phyloP scores from a whole-genome alignment of 1,140 invertebrate genomes.

The Heliconius hermathena region DNA sequence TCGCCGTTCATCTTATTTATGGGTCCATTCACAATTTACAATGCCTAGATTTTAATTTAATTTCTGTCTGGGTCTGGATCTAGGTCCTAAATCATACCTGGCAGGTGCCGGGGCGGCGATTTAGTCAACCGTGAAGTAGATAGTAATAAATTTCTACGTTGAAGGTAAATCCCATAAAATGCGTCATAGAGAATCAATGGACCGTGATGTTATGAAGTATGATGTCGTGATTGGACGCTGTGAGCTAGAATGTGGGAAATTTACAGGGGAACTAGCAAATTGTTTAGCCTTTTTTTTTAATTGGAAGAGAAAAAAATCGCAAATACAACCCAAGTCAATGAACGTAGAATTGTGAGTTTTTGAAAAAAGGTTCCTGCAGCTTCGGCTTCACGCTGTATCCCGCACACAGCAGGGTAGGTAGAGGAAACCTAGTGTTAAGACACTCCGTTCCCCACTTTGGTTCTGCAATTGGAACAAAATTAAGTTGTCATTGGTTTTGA shows the following conservation, averaged over 20 bases:
- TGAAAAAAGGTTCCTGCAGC: too few species aligned
- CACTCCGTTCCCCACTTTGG: too few species aligned
- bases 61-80: slow-evolving; percentile 50
- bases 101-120: slow-evolving; percentile 51
- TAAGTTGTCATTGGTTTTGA: too few species aligned
- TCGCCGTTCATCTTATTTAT: slow-evolving; percentile 28
- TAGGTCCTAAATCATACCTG: slow-evolving; percentile 68
- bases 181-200: slow-evolving; percentile 52
- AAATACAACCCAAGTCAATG: too few species aligned
- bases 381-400: too few species aligned
- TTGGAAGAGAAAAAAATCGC: background rate
- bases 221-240: slow-evolving; percentile 36
- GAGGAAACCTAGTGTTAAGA: too few species aligned
- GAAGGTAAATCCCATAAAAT: slow-evolving; percentile 46
- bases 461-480: too few species aligned
- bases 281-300: background rate
- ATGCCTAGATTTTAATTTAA: slow-evolving; percentile 56
- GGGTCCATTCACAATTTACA: slow-evolving; percentile 42
- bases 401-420: too few species aligned
- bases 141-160: slow-evolving; percentile 60
- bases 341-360: too few species aligned
- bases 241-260: slow-evolving; percentile 14
- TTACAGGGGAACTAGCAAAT: background rate
- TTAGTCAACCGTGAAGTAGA: slow-evolving; percentile 62
- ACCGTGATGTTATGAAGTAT: slow-evolving; percentile 33